phyloP scores from a whole-genome alignment of 2,113 vertebrate species.

The Phocoena phocoena region DNA sequence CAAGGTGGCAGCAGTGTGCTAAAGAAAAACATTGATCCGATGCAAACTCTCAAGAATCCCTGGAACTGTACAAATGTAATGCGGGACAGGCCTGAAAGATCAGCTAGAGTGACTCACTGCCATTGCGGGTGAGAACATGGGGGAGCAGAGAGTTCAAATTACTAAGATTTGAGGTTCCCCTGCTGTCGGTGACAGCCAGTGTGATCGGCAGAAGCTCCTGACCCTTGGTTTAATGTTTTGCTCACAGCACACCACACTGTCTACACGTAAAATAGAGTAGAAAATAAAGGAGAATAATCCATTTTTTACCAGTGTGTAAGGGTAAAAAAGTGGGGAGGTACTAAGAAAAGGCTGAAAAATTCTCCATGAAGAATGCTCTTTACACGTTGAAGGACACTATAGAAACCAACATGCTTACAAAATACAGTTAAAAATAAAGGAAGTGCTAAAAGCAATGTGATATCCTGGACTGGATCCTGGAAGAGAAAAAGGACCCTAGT shows the following conservation, averaged over 20 bases:
- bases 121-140: neutral
- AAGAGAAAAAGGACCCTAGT: neutral
- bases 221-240: neutral
- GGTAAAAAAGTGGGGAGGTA: neutral
- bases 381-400: neutral
- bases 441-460: neutral
- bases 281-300: neutral
- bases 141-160: neutral
- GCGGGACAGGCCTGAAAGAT: neutral
- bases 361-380: neutral
- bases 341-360: neutral
- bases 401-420: neutral
- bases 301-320: neutral
- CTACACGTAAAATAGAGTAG: neutral
- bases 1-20: slow-evolving; percentile 80
- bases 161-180: neutral
- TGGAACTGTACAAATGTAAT: neutral
- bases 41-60: neutral
- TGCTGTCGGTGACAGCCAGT: neutral
- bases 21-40: neutral
- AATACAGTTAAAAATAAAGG: neutral
- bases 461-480: neutral
- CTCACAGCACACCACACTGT: neutral
- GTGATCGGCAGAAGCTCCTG: neutral
- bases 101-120: neutral